These are phyloP conservation scores for Tapera naevia DNA, from an alignment of 2,797 vertebrate species.

Conservation along the genomic window DNA sequence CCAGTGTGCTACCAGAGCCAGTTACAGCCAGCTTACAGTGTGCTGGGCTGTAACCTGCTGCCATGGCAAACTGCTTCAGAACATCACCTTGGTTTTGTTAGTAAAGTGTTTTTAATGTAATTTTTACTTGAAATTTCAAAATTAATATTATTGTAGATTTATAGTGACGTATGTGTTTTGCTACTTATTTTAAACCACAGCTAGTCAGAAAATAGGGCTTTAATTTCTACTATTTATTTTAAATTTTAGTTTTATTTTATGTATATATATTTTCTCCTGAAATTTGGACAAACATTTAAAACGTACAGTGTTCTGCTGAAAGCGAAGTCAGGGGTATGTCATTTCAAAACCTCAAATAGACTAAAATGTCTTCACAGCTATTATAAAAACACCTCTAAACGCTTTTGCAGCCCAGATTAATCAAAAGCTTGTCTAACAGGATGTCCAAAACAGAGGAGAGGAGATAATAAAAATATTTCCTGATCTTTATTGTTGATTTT, in stretches of 20 bases:
- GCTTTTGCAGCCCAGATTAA: neutral
- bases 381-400: neutral
- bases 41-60: neutral
- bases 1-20: neutral
- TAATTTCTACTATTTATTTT: neutral
- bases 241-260: neutral
- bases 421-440: neutral
- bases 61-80: neutral
- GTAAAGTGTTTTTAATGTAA: neutral
- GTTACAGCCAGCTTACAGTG: neutral
- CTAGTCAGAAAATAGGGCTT: neutral
- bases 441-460: neutral
- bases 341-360: neutral
- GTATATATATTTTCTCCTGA: neutral
- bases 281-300: neutral
- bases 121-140: neutral
- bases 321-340: neutral
- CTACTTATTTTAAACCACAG: neutral
- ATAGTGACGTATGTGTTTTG: neutral
- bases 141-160: neutral
- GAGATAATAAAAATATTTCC: neutral
- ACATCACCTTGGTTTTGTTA: neutral
- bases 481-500: neutral
- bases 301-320: neutral
- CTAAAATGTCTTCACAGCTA: neutral